phyloP scores from a whole-genome alignment of 1,140 invertebrate species.

The Drosophila sp. region DNA sequence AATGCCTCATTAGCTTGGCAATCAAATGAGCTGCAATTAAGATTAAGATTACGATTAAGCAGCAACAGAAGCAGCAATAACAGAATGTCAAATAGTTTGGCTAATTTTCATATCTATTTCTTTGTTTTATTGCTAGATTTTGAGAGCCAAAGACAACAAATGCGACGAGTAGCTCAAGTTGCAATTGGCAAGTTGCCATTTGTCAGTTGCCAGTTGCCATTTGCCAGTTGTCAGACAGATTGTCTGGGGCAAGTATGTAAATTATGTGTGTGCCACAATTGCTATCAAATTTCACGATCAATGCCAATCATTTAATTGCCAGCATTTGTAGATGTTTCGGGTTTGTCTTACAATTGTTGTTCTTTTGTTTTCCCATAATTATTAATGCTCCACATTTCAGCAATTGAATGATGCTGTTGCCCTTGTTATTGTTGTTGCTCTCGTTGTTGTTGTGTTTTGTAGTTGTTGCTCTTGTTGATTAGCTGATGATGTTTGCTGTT shows the following conservation, averaged over 20 bases:
- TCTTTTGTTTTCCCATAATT: slow-evolving; percentile 56
- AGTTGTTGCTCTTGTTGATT: slow-evolving; percentile 30
- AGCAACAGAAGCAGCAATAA: not conserved
- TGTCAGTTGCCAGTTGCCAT: slow-evolving; percentile 35
- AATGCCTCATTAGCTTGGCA: slow-evolving; percentile 59
- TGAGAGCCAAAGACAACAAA: not conserved
- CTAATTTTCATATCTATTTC: not conserved
- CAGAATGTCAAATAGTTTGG: slow-evolving; percentile 6
- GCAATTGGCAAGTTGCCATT: slow-evolving; percentile 48
- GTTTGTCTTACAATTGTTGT: slow-evolving; percentile 10
- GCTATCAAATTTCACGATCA: slow-evolving; percentile 78
- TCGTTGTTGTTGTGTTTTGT: slow-evolving; percentile 13
- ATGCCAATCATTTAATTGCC: slow-evolving; percentile 78
- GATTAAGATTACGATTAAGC: slow-evolving; percentile 17
- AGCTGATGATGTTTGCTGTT: slow-evolving; percentile 4
- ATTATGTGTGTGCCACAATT: slow-evolving; percentile 65
- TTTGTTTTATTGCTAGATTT: not conserved
- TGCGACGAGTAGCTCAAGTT: slow-evolving; percentile 32
- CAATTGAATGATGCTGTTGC: slow-evolving; percentile 32
- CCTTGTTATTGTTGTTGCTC: slow-evolving; percentile 11
- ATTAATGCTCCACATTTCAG: slow-evolving; percentile 68
- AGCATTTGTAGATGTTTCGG: slow-evolving; percentile 21
- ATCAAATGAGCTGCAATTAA: slow-evolving; percentile 54
- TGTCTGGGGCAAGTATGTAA: slow-evolving; percentile 53
- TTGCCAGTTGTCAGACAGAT: slow-evolving; percentile 43